Base-by-base conservation (phyloP, 2,888 invertebrate genomes). In the Habroteleia sp. region DNA sequence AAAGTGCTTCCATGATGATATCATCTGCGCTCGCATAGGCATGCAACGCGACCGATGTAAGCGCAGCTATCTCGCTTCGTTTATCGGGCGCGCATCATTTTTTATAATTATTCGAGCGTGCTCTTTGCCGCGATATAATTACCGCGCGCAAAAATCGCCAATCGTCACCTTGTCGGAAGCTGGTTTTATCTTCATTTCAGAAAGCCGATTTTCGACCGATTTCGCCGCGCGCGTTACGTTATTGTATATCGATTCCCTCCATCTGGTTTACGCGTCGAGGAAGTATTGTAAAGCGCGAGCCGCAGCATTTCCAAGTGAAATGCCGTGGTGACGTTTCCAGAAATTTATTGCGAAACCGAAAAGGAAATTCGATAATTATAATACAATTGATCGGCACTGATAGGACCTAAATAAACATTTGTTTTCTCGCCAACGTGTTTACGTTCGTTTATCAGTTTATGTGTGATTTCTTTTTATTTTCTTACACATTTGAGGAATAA, bases 71-170 rank as follows among this genome's bases (percentile, higher is more conserved):
- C 75, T 75, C 56, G 31, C 62, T 71, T 75, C 66, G 75, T 71
- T 75, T 66, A 75, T 75, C 75, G 56, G 54, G 5, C 58, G 41
- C 35, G 58, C 48, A 27, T 71, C 63, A 69, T 74, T 74, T 74
- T 69, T 69, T 69, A 35, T 69, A 69, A 74, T 69, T 74, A 74
- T 74, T 74, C 69, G 65, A 69, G 63, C 69, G 68, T 62, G 65
- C 65, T 58, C 63, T 72, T 72, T 46, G 60, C 50, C 66, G n/a
- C n/a, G 69, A 46, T 44, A 50, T 68, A 74, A 74, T 74, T 74
- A 65, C 50, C 35, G 14, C 46, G 25, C 16, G 37, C 31, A 29
- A 41, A 54, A 62, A 33, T 52, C 35, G 35, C 13, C 27, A 39
- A 48, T 73, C 66, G 60, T 74, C 73, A 60, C 50, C 56, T 56